phyloP scores from a whole-genome alignment of 2,113 vertebrate species.

The Pangasianodon hypophthalmus region DNA sequence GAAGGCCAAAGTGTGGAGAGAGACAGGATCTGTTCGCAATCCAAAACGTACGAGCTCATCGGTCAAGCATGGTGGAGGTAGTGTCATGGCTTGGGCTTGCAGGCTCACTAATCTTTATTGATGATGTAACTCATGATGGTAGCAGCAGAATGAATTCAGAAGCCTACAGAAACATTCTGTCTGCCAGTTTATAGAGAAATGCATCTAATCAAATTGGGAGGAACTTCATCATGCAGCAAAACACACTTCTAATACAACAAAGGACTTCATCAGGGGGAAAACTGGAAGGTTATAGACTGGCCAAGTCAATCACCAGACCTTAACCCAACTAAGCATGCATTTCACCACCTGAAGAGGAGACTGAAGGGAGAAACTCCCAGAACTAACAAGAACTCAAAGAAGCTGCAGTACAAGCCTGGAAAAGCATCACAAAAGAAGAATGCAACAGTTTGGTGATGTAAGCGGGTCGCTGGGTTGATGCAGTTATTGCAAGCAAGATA shows the following conservation, averaged over 20 bases:
- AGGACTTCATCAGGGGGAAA: not conserved
- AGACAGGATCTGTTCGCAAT: not conserved
- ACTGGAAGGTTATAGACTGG: not conserved
- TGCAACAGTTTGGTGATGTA: not conserved
- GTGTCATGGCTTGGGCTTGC: not conserved
- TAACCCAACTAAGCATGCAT: not conserved
- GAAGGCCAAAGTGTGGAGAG: not conserved
- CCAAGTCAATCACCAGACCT: not conserved
- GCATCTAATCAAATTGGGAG: not conserved
- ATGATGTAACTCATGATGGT: not conserved
- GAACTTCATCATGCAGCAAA: not conserved
- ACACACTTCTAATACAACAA: not conserved
- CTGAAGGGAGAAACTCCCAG: not conserved
- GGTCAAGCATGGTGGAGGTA: not conserved
- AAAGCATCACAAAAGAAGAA: not conserved
- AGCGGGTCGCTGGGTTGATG: not conserved
- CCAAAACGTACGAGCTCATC: not conserved
- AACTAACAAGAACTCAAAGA: not conserved
- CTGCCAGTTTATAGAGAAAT: not conserved
- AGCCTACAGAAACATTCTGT: not conserved
- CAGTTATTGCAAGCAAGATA: too few relatives aligned
- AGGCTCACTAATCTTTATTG: not conserved
- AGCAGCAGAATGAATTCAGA: not conserved
- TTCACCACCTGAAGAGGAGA: not conserved
- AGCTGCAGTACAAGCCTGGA: not conserved